phyloP scores from a whole-genome alignment of 2,888 invertebrate genomes.

The Thymelicus acteon region DNA sequence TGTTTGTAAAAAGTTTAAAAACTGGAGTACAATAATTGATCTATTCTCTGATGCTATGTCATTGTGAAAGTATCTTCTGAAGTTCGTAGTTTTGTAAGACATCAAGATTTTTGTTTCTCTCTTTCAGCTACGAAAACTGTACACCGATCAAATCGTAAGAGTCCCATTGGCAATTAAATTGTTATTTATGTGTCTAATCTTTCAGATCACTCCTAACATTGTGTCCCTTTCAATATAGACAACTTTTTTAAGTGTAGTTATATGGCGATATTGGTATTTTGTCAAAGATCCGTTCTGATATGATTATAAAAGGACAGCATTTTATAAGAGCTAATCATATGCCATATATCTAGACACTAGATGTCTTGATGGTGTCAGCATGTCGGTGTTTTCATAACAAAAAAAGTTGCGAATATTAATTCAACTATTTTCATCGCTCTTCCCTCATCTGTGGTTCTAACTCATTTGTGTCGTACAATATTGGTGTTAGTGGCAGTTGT shows the following conservation, averaged over 20 bases:
- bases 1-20: no score
- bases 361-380: slow-evolving; percentile 10
- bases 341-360: slow-evolving; percentile 16
- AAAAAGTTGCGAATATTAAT: not conserved
- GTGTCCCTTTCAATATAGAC: slow-evolving; percentile 21
- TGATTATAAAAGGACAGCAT: not conserved
- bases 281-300: not conserved
- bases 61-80: not conserved
- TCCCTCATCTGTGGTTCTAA: not conserved
- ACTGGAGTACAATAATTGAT: no score
- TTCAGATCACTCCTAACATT: slow-evolving; percentile 41
- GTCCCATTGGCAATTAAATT: slow-evolving; percentile 59
- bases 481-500: not conserved
- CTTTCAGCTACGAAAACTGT: slow-evolving; percentile 83
- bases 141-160: slow-evolving; percentile 81
- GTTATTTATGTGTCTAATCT: slow-evolving; percentile 50
- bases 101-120: slow-evolving; percentile 58
- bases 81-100: slow-evolving; percentile 34
- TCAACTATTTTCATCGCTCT: not conserved
- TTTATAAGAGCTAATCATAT: not conserved
- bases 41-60: not conserved
- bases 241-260: slow-evolving; percentile 18
- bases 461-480: not conserved
- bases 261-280: slow-evolving; percentile 17
- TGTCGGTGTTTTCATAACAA: slow-evolving; percentile 6